phyloP scores from a whole-genome alignment of 2,113 vertebrate genomes.

The Zeus faber region DNA sequence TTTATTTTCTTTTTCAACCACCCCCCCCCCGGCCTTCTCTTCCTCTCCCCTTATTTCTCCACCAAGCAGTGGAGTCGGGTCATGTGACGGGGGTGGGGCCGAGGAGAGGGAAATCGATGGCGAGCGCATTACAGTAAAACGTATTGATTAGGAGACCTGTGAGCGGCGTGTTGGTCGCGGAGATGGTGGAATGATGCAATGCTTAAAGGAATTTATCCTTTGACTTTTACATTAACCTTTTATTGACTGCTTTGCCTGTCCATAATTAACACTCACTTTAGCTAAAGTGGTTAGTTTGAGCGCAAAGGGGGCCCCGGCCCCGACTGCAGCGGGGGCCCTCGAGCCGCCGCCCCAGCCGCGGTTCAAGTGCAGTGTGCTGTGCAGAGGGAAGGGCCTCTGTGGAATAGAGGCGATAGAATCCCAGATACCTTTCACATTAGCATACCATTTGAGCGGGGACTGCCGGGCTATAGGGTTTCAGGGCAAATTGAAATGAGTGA shows the following conservation, averaged over 20 bases:
- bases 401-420: slow-evolving; percentile 77
- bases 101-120: slow-evolving; percentile 80
- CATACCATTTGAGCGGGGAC: slow-evolving; percentile 74
- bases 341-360: slow-evolving; percentile 51
- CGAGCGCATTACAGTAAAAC: slow-evolving; percentile 96
- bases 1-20: slow-evolving; percentile 35
- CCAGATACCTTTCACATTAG: slow-evolving; percentile 78
- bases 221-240: slow-evolving; percentile 99
- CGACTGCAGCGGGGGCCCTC: slow-evolving; percentile 68
- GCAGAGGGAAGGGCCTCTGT: slow-evolving; percentile 60
- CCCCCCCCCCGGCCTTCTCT: slow-evolving; percentile 4
- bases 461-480: slow-evolving; percentile 76
- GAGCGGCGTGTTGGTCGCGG: slow-evolving; percentile 86
- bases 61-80: slow-evolving; percentile 58
- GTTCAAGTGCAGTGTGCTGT: slow-evolving; percentile 70
- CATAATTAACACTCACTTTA: slow-evolving; percentile 99
- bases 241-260: slow-evolving; percentile 98
- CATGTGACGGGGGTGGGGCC: slow-evolving; percentile 23
- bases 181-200: slow-evolving; percentile 95
- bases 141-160: slow-evolving; percentile 92
- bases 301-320: slow-evolving; percentile 63
- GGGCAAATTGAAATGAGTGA: slow-evolving; percentile 83
- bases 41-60: slow-evolving; percentile 42
- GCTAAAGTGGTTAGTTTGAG: slow-evolving; percentile 96
- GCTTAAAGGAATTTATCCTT: slow-evolving; percentile 95